phyloP scores from a whole-genome alignment of 2,113 vertebrate species.

The Scopus umbretta region DNA sequence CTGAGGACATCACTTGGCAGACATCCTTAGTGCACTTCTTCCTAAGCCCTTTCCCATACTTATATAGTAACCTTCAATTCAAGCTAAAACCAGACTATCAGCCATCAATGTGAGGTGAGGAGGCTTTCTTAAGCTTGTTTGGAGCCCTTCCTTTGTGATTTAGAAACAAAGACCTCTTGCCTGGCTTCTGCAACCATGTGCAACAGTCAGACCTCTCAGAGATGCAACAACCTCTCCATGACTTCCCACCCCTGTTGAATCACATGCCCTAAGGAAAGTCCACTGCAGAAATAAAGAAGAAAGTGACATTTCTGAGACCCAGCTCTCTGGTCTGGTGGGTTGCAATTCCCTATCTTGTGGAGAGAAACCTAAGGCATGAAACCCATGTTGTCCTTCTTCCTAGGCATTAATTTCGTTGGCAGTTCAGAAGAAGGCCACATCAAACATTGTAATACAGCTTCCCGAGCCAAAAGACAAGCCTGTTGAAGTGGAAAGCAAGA shows the following conservation, averaged over 20 bases:
- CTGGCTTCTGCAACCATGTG: neutral
- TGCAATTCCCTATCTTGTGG: neutral
- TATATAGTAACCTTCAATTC: neutral
- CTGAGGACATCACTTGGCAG: neutral
- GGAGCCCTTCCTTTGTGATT: neutral
- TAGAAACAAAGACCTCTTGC: neutral
- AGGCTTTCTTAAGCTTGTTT: neutral
- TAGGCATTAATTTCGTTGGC: neutral
- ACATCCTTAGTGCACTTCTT: neutral
- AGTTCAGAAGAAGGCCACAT: neutral
- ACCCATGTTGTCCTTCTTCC: neutral
- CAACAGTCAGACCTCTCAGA: neutral
- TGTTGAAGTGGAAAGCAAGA: neutral
- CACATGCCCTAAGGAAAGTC: neutral
- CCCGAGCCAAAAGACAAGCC: neutral
- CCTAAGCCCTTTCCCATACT: neutral
- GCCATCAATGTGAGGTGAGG: neutral
- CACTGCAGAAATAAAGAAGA: neutral
- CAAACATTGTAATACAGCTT: neutral
- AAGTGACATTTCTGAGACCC: neutral
- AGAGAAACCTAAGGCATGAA: neutral
- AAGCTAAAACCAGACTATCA: neutral
- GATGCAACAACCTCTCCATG: rapidly evolving
- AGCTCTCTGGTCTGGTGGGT: neutral
- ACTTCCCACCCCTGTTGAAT: neutral